Evolutionary conservation across 2,888 invertebrate genomes (phyloP).

Genomic region (Drosophila kuntzei): DNA sequence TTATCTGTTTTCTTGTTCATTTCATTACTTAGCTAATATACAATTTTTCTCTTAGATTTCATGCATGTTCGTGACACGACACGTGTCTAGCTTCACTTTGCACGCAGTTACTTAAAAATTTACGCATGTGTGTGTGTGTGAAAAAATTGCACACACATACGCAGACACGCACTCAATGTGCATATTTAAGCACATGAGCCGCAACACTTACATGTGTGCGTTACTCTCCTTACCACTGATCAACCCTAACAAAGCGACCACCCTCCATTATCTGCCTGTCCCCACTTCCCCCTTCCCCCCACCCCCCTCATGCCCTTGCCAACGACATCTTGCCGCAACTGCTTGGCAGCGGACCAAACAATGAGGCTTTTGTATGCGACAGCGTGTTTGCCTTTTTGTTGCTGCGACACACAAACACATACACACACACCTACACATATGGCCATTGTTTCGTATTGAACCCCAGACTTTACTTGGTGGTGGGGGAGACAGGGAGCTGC

Average conservation of each 20-base stretch:
- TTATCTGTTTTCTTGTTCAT: not conserved
- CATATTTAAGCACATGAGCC: conserved; percentile 59
- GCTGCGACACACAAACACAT: conserved; percentile 41
- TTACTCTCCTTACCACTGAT: not conserved
- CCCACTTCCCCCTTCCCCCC: not conserved
- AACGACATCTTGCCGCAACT: conserved; percentile 22
- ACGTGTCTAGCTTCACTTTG: conserved; percentile 14
- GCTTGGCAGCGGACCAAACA: conserved; percentile 55
- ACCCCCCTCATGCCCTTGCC: not conserved
- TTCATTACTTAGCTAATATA: conserved; percentile 9
- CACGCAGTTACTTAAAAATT: conserved; percentile 24
- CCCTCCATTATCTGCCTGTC: conserved; percentile 16
- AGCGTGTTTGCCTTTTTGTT: conserved; percentile 66
- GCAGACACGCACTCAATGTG: conserved; percentile 33
- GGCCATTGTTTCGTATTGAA: conserved; percentile 71
- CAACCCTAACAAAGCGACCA: not conserved
- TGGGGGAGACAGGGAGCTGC: conserved; percentile 5
- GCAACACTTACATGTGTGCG: conserved; percentile 35
- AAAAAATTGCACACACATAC: conserved; percentile 14
- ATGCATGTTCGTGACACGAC: conserved; percentile 16
- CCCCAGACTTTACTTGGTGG: conserved; percentile 24
- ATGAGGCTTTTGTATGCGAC: conserved; percentile 70
- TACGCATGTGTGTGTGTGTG: conserved; percentile 1
- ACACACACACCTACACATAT: conserved; percentile 33
- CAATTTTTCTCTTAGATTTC: not conserved